A percentile compares a stretch with the other conserved stretches of the same genome.
These are phyloP conservation scores for Drosophila borborema DNA, from an alignment of 2,888 invertebrate species.

Conservation along the genomic window DNA sequence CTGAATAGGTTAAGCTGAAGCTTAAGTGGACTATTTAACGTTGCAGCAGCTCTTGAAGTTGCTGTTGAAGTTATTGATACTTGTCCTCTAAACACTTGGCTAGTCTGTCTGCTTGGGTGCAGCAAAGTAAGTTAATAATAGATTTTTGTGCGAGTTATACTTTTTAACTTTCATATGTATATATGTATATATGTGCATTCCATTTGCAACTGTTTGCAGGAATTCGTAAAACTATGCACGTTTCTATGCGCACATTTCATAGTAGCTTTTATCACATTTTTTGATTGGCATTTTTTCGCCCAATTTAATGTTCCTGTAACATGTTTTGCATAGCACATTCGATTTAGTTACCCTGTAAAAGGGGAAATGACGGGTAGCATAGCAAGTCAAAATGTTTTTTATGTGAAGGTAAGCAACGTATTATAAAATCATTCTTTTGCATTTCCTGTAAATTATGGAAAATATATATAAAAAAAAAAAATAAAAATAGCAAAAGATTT, in stretches of 20 bases:
- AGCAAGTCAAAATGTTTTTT: neutral
- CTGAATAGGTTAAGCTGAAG: neutral
- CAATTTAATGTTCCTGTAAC: constrained; percentile 19
- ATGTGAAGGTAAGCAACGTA: no score
- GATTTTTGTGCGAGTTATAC: neutral
- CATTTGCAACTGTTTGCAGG: neutral
- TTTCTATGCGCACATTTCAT: constrained; percentile 18
- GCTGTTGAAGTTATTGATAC: neutral
- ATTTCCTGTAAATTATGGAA: no score
- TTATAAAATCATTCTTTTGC: neutral
- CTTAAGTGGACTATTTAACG: neutral
- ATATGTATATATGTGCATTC: neutral
- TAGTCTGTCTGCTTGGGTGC: neutral
- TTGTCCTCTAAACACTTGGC: neutral
- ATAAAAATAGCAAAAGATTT: no score
- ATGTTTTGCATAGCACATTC: constrained; percentile 25
- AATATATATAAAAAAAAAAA: no score
- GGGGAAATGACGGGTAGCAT: neutral
- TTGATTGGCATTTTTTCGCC: constrained; percentile 26
- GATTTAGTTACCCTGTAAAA: constrained; percentile 2
- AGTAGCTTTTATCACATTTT: neutral
- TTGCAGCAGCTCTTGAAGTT: neutral
- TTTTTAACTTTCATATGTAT: neutral
- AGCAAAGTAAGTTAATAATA: neutral
- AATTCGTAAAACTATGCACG: constrained; percentile 15